A percentile compares a stretch with the other conserved stretches of the same genome.
Conservation (phyloP, 2,797 vertebrate species). For the Rhinogobio ventralis region DNA sequence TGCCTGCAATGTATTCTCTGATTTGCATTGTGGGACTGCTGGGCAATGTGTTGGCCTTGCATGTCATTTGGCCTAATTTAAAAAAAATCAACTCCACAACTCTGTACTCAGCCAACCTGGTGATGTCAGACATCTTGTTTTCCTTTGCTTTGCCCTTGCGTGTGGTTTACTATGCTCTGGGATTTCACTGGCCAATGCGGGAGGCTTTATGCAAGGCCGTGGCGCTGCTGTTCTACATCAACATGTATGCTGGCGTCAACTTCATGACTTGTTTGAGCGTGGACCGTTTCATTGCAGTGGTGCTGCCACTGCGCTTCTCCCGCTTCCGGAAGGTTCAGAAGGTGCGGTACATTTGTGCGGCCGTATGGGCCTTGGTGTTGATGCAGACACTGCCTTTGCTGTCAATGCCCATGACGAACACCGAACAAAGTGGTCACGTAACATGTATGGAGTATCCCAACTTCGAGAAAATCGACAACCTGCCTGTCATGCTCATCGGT, state of each 20-base stretch:
- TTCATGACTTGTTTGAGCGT: conserved; percentile 98
- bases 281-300: conserved; percentile 93
- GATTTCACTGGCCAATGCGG: conserved; percentile 91
- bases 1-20: conserved; percentile 84
- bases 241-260: conserved; percentile 94
- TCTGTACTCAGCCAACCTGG: conserved; percentile 93
- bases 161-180: conserved; percentile 87
- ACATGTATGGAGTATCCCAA: conserved; percentile 98
- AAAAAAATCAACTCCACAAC: conserved; percentile 98
- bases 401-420: conserved; percentile 78
- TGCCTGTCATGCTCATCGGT: conserved; percentile 87
- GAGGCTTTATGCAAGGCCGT: conserved; percentile 85
- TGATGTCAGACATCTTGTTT: conserved; percentile 93
- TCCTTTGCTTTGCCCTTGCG: conserved; percentile 86
- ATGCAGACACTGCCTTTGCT: conserved; percentile 90
- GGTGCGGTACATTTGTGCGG: conserved; percentile 85
- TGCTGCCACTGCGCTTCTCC: conserved; percentile 86
- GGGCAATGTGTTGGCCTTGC: conserved; percentile 90
- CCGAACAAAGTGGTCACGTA: conserved; percentile 70
- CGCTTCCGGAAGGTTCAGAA: conserved; percentile 84
- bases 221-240: conserved; percentile 91
- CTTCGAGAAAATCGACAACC: conserved; percentile 83
- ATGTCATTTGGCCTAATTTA: conserved; percentile 89
- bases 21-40: conserved; percentile 87
- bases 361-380: conserved; percentile 89